Base-by-base conservation (phyloP, 2,888 invertebrate genomes). In the Ceramica pisi region DNA sequence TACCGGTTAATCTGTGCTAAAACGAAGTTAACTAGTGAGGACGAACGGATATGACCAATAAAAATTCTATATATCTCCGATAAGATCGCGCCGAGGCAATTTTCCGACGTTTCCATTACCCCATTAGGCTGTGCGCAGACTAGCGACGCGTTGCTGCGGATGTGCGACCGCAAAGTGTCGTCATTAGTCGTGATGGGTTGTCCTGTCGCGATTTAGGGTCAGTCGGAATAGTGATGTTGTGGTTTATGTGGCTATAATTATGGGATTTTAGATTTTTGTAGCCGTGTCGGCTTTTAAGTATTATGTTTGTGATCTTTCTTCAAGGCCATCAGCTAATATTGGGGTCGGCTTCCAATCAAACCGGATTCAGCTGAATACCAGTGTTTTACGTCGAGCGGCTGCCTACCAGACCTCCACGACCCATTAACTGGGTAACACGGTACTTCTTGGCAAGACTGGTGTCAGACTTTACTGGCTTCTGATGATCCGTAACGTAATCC, bases 61-160 rank as follows among this genome's bases (percentile, higher is more conserved):
- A 85, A 85, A 81, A 75, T 41, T 73, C 71, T 75, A 81, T 73
- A 78, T 68, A 81, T 78, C 73, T 67, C 50, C 66, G 77, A 82
- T 80, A 82, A 82, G 56, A 71, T 67, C 59, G 65, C 46, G 51
- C 51, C 26, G 41, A 70, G 65, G 82, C 80, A 86, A 87, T 86
- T 86, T 87, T 79, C 81, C 78, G 65, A 66, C 69, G 77, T 77
- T 83, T 81, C 65, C 71, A 76, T 78, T 82, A 76, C 56, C 73
- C 68, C 61, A 77, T 83, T 83, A 82, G 75, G 71, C 63, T 14
- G 21, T 38, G 64, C 38, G 63, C 78, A 75, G 63, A 68, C 55
- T 71, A 68, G 75, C 63, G 80, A 75, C 67, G 14, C 31, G 44
- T 35, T 31, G 51, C 48, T 50, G 41, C 72, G 74, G 75, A 75